Evolutionary conservation across 2,113 vertebrate species (phyloP), one percentile per base, ranked within the genome.

Genomic region (Podarcis cretensis): DNA sequence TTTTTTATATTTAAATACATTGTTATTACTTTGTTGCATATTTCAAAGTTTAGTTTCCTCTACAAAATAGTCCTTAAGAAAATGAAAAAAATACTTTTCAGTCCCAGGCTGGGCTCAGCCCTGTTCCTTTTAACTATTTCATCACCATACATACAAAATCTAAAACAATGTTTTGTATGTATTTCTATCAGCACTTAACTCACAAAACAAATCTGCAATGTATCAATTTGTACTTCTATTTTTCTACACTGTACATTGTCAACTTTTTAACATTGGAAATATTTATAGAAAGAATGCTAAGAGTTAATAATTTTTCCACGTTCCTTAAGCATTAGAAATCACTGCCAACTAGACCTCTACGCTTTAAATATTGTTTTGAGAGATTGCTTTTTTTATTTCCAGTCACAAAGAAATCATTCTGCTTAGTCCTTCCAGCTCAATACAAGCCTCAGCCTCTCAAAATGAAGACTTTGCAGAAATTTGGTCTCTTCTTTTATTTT

Each of bases 331-430:
- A 93, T 96, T 96, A 97, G 94, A 98, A 97, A 96, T 93, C 93
- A 92, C 97, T 98, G 98, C 98, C 98, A 98, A 97, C 97, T 97
- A 97, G 95, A 97, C 93, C 96, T 97, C 96, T 96, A 98, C 97
- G 97, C 98, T 99, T 99, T 98, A 98, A 98, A 98, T 98, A 98
- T 97, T 97, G 98, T 98, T 98, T 98, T 98, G 97, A 98, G 95
- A 91, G 97, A 97, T 97, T 97, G 96, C 93, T 91, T 97, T 86
- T 97, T 97, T 96, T 97, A 94, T 96, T 98, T 97, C 94, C 97
- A 98, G 95, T 94, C 96, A 91, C 96, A 93, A 96, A 96, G 95
- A 95, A 97, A 96, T 90, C 90, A 93, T 90, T 96, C 97, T 93
- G 87, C 95, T 89, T 92, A 93, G 92, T 84, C 90, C 94, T 91